These are phyloP conservation scores for Pomatorhinus ruficollis DNA, from an alignment of 2,113 vertebrate genomes.

Conservation along the genomic window DNA sequence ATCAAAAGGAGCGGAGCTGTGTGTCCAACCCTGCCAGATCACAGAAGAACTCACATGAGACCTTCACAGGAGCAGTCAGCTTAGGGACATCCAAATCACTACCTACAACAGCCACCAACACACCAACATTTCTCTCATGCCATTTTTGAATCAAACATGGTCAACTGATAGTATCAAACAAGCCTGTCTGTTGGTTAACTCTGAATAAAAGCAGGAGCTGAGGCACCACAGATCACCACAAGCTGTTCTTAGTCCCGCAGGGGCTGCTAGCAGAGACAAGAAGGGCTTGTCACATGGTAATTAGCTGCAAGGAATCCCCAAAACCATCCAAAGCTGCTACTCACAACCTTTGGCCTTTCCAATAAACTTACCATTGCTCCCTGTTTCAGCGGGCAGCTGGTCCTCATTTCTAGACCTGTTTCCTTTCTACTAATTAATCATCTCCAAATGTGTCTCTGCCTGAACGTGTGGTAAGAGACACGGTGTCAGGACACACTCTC, in stretches of 20 bases:
- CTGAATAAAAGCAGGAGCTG: neutral
- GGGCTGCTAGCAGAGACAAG: neutral
- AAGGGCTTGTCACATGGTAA: neutral
- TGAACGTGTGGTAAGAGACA: neutral
- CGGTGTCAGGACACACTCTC: fast-evolving
- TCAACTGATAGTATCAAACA: neutral
- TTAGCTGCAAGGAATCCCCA: neutral
- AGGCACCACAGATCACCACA: neutral
- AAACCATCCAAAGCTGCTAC: neutral
- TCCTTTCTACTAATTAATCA: slow-evolving; percentile 54
- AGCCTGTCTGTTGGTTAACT: neutral
- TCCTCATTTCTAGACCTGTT: slow-evolving; percentile 33
- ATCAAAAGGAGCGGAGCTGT: neutral
- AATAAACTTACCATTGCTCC: neutral
- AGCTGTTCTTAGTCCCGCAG: fast-evolving
- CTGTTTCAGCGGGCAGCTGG: slow-evolving; percentile 10
- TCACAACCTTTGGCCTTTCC: neutral
- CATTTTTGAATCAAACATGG: neutral
- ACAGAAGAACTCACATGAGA: neutral
- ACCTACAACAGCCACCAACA: neutral
- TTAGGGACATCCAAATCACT: neutral
- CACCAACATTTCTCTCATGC: neutral
- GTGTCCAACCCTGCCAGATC: neutral
- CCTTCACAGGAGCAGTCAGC: neutral
- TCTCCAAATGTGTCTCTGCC: slow-evolving; percentile 41